Evolutionary conservation across 2,113 vertebrate species (phyloP).

Genomic region (Laticauda laticaudata): DNA sequence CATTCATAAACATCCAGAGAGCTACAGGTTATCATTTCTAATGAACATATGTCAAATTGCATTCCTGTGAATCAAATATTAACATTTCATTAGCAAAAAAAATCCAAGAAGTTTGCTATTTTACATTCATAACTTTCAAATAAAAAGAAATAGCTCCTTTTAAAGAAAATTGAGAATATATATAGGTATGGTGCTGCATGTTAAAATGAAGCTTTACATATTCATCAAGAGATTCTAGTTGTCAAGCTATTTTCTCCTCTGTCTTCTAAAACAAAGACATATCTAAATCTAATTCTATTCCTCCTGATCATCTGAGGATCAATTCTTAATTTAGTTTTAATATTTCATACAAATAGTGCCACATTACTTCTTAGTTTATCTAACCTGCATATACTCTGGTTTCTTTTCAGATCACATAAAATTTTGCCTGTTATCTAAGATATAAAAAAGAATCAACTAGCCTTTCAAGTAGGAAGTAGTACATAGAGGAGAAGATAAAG

Average conservation of each 20-base stretch:
- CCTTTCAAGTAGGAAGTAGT: not conserved
- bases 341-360: not conserved
- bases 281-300: not conserved
- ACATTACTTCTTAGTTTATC: not conserved
- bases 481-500: not conserved
- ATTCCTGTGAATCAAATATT: not conserved
- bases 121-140: not conserved
- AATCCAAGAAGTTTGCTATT: not conserved
- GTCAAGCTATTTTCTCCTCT: not conserved
- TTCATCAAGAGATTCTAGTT: not conserved
- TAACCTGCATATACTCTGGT: not conserved
- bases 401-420: not conserved
- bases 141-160: not conserved
- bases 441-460: slow-evolving; percentile 9
- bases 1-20: not conserved
- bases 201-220: not conserved
- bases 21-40: not conserved
- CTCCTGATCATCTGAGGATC: not conserved
- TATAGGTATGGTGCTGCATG: not conserved
- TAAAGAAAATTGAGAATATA: not conserved
- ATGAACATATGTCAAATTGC: not conserved
- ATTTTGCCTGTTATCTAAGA: not conserved
- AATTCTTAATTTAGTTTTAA: not conserved
- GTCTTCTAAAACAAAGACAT: not conserved
- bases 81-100: not conserved